phyloP scores from a whole-genome alignment of 2,113 vertebrate genomes.

The Elgaria multicarinata region DNA sequence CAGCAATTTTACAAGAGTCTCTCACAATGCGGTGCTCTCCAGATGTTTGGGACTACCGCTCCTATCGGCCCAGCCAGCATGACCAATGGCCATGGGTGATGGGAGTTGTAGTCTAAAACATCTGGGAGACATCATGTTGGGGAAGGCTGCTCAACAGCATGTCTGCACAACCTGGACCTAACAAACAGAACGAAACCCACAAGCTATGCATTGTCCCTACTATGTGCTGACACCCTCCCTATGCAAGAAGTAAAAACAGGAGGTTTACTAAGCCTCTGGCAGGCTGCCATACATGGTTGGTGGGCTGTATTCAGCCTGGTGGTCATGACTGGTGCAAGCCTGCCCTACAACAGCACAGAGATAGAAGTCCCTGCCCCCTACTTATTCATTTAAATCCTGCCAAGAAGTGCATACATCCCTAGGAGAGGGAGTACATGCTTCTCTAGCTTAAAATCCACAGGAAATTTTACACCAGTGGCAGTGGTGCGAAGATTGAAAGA shows the following conservation, averaged over 20 bases:
- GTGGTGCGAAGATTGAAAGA: background rate
- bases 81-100: no score
- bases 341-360: background rate
- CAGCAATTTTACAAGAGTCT: background rate
- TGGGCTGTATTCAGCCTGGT: background rate
- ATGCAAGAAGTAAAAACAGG: background rate
- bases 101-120: no score
- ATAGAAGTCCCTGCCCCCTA: background rate
- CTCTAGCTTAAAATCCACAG: background rate
- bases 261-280: background rate
- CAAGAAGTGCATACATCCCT: no score
- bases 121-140: no score
- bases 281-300: background rate
- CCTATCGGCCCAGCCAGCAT: no score
- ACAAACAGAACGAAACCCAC: background rate
- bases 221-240: background rate
- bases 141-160: no score
- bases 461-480: background rate
- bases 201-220: background rate
- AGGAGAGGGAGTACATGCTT: background rate
- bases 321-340: background rate
- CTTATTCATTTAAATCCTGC: background rate
- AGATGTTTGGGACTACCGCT: no score
- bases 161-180: background rate
- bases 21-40: no score